phyloP scores from a whole-genome alignment of 2,113 vertebrate species.

The Erythrocebus patas region DNA sequence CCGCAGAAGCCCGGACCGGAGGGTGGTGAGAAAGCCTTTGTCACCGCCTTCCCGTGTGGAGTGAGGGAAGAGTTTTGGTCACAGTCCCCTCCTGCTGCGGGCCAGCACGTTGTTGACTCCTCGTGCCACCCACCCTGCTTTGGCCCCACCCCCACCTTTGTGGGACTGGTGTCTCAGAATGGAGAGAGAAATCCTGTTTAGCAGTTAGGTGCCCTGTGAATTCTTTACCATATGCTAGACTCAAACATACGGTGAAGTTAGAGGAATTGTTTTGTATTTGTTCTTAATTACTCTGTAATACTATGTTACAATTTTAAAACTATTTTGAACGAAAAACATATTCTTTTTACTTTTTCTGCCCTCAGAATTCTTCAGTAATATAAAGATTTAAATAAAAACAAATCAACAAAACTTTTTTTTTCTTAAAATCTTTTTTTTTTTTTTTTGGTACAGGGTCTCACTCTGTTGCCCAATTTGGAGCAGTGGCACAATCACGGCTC shows the following conservation, averaged over 20 bases:
- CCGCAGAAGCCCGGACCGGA: background rate
- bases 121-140: background rate
- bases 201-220: background rate
- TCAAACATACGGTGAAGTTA: background rate
- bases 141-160: background rate
- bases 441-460: too few relatives aligned
- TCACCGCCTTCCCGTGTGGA: slow-evolving; percentile 58
- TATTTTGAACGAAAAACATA: background rate
- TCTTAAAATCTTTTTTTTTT: background rate
- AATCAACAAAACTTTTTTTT: background rate
- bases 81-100: slow-evolving; percentile 14
- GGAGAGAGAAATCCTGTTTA: background rate
- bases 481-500: too few relatives aligned
- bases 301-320: background rate
- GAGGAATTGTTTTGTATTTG: background rate
- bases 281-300: background rate
- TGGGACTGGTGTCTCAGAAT: slow-evolving; percentile 30
- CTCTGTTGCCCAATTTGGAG: too few relatives aligned
- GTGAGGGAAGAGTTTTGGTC: slow-evolving; percentile 66
- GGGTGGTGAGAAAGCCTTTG: slow-evolving; percentile 66
- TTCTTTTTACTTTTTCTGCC: background rate
- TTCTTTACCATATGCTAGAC: background rate
- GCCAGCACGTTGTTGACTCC: slow-evolving; percentile 51
- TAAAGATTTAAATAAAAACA: background rate
- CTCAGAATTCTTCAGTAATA: background rate